Evolutionary conservation across 2,113 vertebrate genomes (phyloP).

Genomic region (Nesospiza acunhae): DNA sequence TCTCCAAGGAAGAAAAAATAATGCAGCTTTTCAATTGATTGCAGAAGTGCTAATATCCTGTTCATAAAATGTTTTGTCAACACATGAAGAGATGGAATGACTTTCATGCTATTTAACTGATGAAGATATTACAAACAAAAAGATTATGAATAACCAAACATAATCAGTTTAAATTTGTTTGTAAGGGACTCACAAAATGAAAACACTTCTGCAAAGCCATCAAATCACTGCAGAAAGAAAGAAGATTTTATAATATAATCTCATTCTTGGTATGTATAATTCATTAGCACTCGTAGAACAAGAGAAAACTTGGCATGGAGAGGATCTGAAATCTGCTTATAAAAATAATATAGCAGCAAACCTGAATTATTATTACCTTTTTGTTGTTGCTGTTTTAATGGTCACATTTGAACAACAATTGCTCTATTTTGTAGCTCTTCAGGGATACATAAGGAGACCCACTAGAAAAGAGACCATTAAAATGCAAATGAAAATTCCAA

Average conservation of each 20-base stretch:
- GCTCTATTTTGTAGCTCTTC: neutral
- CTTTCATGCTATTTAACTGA: neutral
- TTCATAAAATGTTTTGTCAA: neutral
- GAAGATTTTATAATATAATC: neutral
- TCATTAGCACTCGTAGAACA: neutral
- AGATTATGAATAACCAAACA: neutral
- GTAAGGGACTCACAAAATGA: neutral
- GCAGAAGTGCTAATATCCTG: neutral
- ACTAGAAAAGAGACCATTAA: constrained; percentile 1
- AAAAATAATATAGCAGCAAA: neutral
- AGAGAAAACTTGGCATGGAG: neutral
- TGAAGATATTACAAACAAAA: neutral
- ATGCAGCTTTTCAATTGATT: neutral
- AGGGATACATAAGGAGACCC: constrained; percentile 17
- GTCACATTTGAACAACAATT: neutral
- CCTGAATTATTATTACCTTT: neutral
- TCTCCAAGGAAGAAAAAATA: neutral
- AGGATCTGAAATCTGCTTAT: neutral
- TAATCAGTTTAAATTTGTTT: neutral
- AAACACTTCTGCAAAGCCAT: neutral
- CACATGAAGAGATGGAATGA: neutral
- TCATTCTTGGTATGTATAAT: neutral
- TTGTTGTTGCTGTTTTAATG: neutral
- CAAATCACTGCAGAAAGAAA: neutral
- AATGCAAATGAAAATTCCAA: constrained; percentile 35